Conservation (phyloP, 2,888 invertebrate genomes). For the Ganaspis brasiliensis region DNA sequence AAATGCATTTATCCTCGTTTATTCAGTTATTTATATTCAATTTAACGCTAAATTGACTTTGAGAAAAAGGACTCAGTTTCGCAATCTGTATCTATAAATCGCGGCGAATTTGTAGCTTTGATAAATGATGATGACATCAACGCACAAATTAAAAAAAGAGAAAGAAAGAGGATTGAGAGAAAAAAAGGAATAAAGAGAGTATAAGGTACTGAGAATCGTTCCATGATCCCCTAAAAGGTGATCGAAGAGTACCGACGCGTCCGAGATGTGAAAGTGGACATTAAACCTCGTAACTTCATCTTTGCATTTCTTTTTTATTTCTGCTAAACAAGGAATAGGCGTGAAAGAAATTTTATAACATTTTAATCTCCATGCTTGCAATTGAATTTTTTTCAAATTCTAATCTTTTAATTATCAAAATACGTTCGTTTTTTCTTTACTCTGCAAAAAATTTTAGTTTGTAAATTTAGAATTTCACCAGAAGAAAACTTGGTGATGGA, state of each 20-base stretch:
- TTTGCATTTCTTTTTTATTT: conserved; percentile 27
- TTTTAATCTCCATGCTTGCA: neutral
- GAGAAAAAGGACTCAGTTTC: neutral
- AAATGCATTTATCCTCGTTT: neutral
- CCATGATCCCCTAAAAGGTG: conserved; percentile 52
- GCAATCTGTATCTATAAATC: neutral
- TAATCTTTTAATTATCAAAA: neutral
- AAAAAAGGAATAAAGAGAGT: conserved; percentile 32
- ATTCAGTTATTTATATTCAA: neutral
- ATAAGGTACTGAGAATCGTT: conserved; percentile 44
- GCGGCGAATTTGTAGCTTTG: conserved; percentile 14
- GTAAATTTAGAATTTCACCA: too few species aligned
- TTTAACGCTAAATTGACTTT: neutral
- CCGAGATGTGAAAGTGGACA: conserved; percentile 49
- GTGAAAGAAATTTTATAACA: neutral
- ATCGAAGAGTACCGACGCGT: conserved; percentile 47
- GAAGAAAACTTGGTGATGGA: too few species aligned
- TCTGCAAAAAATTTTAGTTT: too few species aligned
- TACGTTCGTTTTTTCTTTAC: neutral
- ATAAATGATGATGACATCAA: conserved; percentile 43
- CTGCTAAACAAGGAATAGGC: conserved; percentile 32
- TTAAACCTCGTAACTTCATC: conserved; percentile 34
- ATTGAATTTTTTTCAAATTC: conserved; percentile 10
- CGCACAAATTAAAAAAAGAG: conserved; percentile 34
- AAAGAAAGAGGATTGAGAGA: neutral